Evolutionary conservation across 2,888 invertebrate species (phyloP), one percentile per base, ranked within the genome.

Genomic region (Molorchus minor): DNA sequence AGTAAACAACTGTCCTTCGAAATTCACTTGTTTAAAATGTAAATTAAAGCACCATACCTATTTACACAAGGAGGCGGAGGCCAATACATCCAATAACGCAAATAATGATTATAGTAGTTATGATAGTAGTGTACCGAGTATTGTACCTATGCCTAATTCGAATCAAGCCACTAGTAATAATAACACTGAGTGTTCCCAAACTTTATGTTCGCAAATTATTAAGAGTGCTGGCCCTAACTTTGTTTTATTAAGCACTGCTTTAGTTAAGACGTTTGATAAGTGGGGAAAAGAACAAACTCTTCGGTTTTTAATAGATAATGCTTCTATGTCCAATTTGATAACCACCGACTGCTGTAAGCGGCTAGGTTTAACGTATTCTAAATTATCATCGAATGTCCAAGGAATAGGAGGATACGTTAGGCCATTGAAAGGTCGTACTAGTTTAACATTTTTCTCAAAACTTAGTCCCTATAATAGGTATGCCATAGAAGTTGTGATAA

Each of bases 21-120:
- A 41, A 41, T 41, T 41, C 19, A 19, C 17, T 16, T 41, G 41
- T 8, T 17, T 19, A 4, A 41, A 16, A 17, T 41, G 20, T 41
- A 41, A 19, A 41, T 41, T 41, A 19, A 41, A 41, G 17, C 15
- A 19, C 17, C 41, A 41, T 41, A 17, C 41, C 10, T 25, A 25
- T 25, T 25, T 25, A 25, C 25, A 25, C 8, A 25, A 8, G 25
- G 25, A 25, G 4, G 8, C 4, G 5, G 25, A 25, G 8, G 5
- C 25, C 4, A 25, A 8, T 25, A 5, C 8, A 25, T 25, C n/a
- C 25, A 25, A 25, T 25, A 25, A 25, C 8, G 8, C 8, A 25
- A 8, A 5, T 25, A 25, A 25, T 25, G 5, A 25, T 8, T 5
- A 25, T 25, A 5, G 4, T 25, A 8, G 25, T 25, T 5, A 25